Conservation (phyloP, 2,797 vertebrate genomes). For the Mus minutoides region DNA sequence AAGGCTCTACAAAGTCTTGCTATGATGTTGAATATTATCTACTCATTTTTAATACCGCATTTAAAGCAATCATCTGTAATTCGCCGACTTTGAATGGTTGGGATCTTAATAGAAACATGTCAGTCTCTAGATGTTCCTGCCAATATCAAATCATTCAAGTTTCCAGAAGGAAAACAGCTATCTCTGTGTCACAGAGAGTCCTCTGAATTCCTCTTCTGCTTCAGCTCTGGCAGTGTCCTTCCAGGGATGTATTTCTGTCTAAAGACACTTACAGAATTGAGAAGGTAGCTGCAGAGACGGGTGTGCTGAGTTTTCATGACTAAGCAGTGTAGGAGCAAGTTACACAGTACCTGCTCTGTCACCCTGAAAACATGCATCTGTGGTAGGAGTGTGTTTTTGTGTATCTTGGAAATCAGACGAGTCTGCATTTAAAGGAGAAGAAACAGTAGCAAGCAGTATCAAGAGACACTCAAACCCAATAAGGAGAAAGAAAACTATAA, state of each 20-base stretch:
- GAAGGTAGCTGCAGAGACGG: not conserved
- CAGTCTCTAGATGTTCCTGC: constrained; percentile 6
- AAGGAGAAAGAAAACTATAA: not conserved
- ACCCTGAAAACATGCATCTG: not conserved
- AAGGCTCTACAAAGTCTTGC: not conserved
- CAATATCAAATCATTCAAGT: constrained; percentile 32
- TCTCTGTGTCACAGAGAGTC: not conserved
- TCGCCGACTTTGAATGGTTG: not conserved
- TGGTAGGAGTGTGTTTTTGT: not conserved
- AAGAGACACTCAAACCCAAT: not conserved
- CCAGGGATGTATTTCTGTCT: not conserved
- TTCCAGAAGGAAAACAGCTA: constrained; percentile 55
- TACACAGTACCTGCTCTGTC: fast-evolving
- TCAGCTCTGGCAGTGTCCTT: constrained; percentile 30
- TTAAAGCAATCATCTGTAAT: constrained; percentile 9
- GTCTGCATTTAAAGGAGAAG: not conserved
- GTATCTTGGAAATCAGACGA: not conserved
- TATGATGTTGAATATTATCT: not conserved
- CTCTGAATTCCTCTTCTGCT: constrained; percentile 61
- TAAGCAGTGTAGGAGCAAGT: not conserved
- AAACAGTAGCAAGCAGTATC: not conserved
- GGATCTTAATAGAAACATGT: constrained; percentile 54
- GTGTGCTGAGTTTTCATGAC: not conserved
- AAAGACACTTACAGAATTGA: not conserved
- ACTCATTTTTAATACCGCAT: not conserved